Evolutionary conservation across 2,797 vertebrate species (phyloP), one percentile per base, ranked within the genome.

Genomic region (Danio albolineatus): DNA sequence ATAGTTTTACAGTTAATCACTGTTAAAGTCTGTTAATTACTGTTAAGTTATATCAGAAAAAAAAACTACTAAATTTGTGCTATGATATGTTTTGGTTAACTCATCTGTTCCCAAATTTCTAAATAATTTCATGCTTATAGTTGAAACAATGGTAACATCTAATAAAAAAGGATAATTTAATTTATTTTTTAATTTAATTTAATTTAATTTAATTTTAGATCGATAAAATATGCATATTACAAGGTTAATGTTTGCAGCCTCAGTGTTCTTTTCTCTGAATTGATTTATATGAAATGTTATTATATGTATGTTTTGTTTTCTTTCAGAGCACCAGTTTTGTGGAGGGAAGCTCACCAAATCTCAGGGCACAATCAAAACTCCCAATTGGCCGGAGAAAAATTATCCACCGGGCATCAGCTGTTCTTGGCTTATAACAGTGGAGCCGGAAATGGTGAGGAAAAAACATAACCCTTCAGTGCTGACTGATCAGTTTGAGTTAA

Each of bases 341-440:
- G 96, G 96, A 16, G 96, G 95, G 60, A 96, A 95, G 83, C 85
- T 96, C 66, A 96, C 94, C 82, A 96, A 97, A 83, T 83, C 94
- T n/a, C 95, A 96, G 88, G 96, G 96, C 65, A 93, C 94, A 76
- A 89, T 97, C 85, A 94, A 87, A 75, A 97, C 96, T 0, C 96
- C 95, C 46, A 96, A 97, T 90, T 98, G 97, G 97, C 96, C 96
- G 0, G 92, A 97, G 56, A 95, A 94, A 1, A 94, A 96, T 73
- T 98, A 98, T 76, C 96, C 96, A 1, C 64, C 94, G 0, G 96
- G 95, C 53, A 93, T 95, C 89, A 97, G 93, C 89, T 98, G 96
- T 88, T 96, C 96, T 65, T 98, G 97, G 97, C 95, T 97, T 65
- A 95, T 97, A 88, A 92, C 95, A 0, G 96, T 95, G 36, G 94